These are phyloP conservation scores for Geotrupes spiniger DNA, from an alignment of 2,888 invertebrate genomes.

Conservation along the genomic window DNA sequence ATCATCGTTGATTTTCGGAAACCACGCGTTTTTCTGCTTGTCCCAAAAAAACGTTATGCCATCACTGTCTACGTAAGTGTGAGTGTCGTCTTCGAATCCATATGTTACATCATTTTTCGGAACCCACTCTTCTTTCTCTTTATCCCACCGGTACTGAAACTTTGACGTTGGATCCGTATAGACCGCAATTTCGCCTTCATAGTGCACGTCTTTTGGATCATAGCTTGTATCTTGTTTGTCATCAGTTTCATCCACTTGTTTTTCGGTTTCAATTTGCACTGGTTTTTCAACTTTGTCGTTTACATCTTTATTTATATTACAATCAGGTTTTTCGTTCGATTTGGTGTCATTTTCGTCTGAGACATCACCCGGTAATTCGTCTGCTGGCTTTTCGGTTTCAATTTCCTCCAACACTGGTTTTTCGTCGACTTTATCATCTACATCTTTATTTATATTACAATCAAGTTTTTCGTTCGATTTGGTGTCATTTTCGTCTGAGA, in stretches of 20 bases:
- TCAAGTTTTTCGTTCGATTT: not conserved
- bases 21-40: slow-evolving; percentile 86
- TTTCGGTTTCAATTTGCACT: not conserved
- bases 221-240: slow-evolving; percentile 20
- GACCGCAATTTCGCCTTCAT: slow-evolving; percentile 67
- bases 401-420: not conserved
- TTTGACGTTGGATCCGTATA: slow-evolving; percentile 72
- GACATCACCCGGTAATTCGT: not conserved
- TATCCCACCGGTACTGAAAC: slow-evolving; percentile 65
- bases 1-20: slow-evolving; percentile 95
- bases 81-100: slow-evolving; percentile 73
- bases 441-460: no score
- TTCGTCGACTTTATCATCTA: not conserved
- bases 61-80: slow-evolving; percentile 80
- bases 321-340: no score
- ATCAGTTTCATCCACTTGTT: no score
- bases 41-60: slow-evolving; percentile 93
- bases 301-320: no score
- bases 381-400: not conserved
- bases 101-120: slow-evolving; percentile 50
- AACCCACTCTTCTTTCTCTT: slow-evolving; percentile 61
- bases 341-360: not conserved
- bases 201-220: slow-evolving; percentile 59
- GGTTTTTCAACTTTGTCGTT: not conserved
- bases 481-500: not conserved